Evolutionary conservation across 2,888 invertebrate genomes (phyloP).

Genomic region (Slavum lentiscoides): DNA sequence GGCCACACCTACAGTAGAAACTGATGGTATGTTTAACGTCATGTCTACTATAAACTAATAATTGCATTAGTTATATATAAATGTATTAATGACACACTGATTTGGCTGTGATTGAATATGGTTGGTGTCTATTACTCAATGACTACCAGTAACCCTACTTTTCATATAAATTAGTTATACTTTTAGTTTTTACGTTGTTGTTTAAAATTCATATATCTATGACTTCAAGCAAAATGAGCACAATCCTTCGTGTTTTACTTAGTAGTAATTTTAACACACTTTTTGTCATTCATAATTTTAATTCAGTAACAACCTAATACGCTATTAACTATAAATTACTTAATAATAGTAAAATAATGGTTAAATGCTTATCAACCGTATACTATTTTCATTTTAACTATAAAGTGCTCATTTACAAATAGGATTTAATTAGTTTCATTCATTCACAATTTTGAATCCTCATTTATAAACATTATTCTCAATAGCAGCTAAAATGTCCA

Average conservation of each 20-base stretch:
- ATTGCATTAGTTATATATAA: not conserved
- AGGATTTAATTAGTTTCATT: not conserved
- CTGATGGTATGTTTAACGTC: slow-evolving; percentile 28
- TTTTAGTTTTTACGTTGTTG: not conserved
- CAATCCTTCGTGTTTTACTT: not conserved
- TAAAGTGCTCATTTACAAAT: not conserved
- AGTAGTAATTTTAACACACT: not conserved
- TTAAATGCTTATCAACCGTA: not conserved
- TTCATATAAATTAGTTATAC: slow-evolving; percentile 12
- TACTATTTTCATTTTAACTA: not conserved
- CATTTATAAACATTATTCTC: not conserved
- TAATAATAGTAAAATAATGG: not conserved
- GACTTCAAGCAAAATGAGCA: not conserved
- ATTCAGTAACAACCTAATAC: not conserved
- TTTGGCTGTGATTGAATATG: slow-evolving; percentile 51
- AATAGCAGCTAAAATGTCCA: not conserved
- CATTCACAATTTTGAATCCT: not conserved
- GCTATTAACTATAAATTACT: slow-evolving; percentile 22
- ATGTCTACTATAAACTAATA: slow-evolving; percentile 38
- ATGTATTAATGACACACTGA: slow-evolving; percentile 23
- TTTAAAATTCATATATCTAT: not conserved
- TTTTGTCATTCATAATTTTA: not conserved
- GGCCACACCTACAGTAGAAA: slow-evolving; percentile 37
- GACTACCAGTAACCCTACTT: slow-evolving; percentile 15
- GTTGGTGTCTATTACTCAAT: slow-evolving; percentile 14